These are phyloP conservation scores for Cabera pusaria DNA, from an alignment of 2,888 invertebrate species.

Conservation along the genomic window DNA sequence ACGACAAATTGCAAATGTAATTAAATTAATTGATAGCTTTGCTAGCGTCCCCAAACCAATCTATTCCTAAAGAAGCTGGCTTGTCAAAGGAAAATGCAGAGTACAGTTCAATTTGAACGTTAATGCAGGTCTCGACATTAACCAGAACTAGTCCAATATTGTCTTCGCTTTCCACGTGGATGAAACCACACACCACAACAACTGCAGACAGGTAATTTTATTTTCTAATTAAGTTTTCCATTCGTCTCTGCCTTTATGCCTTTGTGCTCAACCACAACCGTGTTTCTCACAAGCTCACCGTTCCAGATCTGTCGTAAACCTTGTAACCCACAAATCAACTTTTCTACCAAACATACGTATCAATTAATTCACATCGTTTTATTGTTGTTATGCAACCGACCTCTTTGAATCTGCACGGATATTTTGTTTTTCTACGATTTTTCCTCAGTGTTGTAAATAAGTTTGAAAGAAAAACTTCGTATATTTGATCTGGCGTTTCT, in stretches of 20 bases:
- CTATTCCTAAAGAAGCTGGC: too few species aligned
- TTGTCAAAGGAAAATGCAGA: too few species aligned
- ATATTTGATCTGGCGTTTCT: constrained; percentile 24
- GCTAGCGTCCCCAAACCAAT: too few species aligned
- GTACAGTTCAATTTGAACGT: too few species aligned
- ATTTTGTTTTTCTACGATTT: constrained; percentile 15
- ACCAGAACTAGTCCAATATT: too few species aligned
- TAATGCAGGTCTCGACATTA: too few species aligned
- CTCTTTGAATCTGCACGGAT: constrained; percentile 24
- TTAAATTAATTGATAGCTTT: too few species aligned
- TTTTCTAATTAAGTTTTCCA: constrained; percentile 3
- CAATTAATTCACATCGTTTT: constrained; percentile 37
- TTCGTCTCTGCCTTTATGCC: neutral
- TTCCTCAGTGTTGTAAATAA: constrained; percentile 24
- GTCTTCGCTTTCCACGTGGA: too few species aligned
- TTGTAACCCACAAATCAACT: constrained; percentile 27
- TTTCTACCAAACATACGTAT: constrained; percentile 34
- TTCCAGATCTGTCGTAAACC: constrained; percentile 26
- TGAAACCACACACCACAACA: too few species aligned
- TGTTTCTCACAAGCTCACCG: constrained; percentile 11
- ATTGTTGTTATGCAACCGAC: constrained; percentile 39
- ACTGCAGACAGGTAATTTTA: neutral
- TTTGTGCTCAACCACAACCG: constrained; percentile 2
- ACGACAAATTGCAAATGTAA: too few species aligned
- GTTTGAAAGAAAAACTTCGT: constrained; percentile 19